These are phyloP conservation scores for Drosophila prolongata DNA, from an alignment of 2,888 invertebrate genomes.

Conservation along the genomic window DNA sequence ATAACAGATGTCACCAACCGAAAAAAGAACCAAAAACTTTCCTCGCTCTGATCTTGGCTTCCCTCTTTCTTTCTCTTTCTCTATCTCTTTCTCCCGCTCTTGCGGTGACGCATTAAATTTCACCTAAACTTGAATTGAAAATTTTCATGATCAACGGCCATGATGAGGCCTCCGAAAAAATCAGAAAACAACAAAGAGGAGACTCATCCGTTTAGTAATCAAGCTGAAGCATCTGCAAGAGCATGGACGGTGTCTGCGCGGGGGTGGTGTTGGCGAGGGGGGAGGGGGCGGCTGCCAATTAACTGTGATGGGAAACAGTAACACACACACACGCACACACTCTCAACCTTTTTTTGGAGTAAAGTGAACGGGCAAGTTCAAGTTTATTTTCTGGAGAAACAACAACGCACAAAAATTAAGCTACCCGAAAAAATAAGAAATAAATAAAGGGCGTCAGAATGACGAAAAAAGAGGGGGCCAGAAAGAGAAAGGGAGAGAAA, in stretches of 20 bases:
- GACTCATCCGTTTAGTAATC: slow-evolving; percentile 42
- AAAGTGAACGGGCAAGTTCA: slow-evolving; percentile 79
- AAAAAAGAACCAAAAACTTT: slow-evolving; percentile 2
- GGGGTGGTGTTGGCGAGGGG: slow-evolving; percentile 1
- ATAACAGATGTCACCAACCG: background rate
- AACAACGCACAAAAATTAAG: slow-evolving; percentile 46
- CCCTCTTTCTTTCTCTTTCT: background rate
- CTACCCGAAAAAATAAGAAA: slow-evolving; percentile 46
- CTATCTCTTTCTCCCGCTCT: slow-evolving; percentile 1
- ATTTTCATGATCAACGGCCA: slow-evolving; percentile 76
- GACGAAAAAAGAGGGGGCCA: slow-evolving; percentile 18
- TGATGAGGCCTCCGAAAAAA: slow-evolving; percentile 46
- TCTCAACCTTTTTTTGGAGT: slow-evolving; percentile 53
- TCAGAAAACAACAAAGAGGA: slow-evolving; percentile 18
- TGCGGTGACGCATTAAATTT: slow-evolving; percentile 59
- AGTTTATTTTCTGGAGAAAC: slow-evolving; percentile 74
- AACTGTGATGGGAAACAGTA: slow-evolving; percentile 38
- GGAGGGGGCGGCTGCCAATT: slow-evolving; percentile 19
- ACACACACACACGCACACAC: slow-evolving; percentile 23
- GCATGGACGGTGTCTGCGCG: background rate
- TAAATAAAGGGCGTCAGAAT: slow-evolving; percentile 64
- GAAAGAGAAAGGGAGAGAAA: slow-evolving; percentile 27
- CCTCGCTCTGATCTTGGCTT: slow-evolving; percentile 1
- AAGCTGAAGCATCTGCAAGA: slow-evolving; percentile 33
- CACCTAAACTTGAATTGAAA: slow-evolving; percentile 78